Conservation (phyloP, 2,113 vertebrate genomes). For the Spheniscus mendiculus region DNA sequence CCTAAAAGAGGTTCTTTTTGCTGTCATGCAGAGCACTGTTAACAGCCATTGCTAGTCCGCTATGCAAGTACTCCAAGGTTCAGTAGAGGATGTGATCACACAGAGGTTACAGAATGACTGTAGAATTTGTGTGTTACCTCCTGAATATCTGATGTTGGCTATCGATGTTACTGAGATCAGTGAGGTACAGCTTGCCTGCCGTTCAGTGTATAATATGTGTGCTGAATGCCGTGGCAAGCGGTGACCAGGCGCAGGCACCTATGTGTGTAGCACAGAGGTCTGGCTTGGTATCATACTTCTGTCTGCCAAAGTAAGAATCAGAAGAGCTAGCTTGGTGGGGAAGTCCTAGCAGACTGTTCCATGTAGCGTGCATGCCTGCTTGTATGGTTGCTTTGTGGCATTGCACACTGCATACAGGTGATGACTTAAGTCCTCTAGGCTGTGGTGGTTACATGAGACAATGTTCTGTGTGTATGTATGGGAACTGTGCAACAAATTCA, state of each 20-base stretch:
- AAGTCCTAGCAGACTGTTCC: too few relatives aligned
- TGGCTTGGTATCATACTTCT: neutral
- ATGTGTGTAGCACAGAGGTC: accelerated
- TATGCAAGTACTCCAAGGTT: accelerated
- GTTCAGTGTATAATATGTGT: accelerated
- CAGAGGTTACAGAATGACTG: neutral
- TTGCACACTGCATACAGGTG: accelerated
- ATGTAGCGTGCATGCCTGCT: accelerated
- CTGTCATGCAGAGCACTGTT: neutral
- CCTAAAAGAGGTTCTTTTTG: neutral
- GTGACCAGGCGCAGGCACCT: neutral
- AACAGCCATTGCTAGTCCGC: neutral
- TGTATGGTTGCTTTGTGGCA: neutral
- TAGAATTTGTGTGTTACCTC: neutral
- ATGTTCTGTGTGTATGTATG: too few relatives aligned
- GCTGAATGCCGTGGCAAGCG: neutral
- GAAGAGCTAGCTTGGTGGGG: neutral
- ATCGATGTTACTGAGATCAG: accelerated
- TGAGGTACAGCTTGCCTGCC: neutral
- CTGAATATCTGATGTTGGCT: neutral
- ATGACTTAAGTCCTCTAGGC: neutral
- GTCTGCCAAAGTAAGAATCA: neutral
- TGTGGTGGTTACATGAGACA: too few relatives aligned
- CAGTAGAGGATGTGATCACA: neutral
- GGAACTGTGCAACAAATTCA: neutral